Evolutionary conservation across 1,140 invertebrate species (phyloP).

Genomic region (Andrena cerasifolii): DNA sequence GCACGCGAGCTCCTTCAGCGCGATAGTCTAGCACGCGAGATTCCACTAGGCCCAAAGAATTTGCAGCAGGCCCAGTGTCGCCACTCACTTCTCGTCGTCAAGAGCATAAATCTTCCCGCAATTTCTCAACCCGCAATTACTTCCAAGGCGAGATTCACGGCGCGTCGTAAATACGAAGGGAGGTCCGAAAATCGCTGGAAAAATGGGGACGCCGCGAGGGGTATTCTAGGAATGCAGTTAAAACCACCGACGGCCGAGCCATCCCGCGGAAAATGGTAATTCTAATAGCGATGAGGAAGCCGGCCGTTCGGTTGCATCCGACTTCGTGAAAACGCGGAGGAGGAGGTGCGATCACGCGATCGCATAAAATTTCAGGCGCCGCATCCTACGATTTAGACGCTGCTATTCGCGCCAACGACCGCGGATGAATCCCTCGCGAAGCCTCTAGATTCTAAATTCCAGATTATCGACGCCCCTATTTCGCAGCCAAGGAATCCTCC

Average conservation of each 20-base stretch:
- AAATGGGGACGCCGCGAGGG: not conserved
- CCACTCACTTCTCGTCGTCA: too few species aligned
- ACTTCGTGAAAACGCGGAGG: conserved; percentile 44
- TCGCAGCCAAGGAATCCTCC: not conserved
- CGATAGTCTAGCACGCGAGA: too few species aligned
- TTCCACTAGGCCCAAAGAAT: too few species aligned
- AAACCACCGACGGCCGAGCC: not conserved
- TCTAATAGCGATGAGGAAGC: conserved; percentile 52
- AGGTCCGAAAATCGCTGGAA: not conserved
- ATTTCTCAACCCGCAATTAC: too few species aligned
- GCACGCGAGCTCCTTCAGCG: too few species aligned
- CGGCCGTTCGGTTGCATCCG: conserved; percentile 19
- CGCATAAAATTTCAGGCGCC: conserved; percentile 57
- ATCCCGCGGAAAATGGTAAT: conserved; percentile 52
- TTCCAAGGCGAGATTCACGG: not conserved
- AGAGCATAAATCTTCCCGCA: too few species aligned
- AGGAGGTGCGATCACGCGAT: conserved; percentile 57
- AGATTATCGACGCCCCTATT: not conserved
- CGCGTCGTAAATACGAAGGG: not conserved
- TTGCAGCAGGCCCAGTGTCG: too few species aligned
- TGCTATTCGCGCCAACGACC: conserved; percentile 5
- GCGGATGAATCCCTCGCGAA: not conserved
- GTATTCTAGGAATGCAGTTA: not conserved
- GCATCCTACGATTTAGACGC: conserved; percentile 46
- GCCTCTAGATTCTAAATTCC: too few species aligned